These are phyloP conservation scores for Crypturellus undulatus DNA, from an alignment of 2,113 vertebrate species.

Conservation along the genomic window DNA sequence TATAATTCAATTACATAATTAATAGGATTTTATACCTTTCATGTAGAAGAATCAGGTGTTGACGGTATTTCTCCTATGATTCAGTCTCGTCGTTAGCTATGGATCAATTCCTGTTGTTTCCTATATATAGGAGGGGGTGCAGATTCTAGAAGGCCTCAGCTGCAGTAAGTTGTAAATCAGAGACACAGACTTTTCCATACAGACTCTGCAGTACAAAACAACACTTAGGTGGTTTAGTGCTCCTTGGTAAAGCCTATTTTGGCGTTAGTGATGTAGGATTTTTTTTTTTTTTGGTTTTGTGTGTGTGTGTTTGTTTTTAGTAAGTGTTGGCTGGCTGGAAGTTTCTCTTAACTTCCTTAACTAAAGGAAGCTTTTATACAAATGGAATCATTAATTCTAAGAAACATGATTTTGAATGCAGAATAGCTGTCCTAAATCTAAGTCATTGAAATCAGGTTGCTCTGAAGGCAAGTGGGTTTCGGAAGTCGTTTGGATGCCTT, in stretches of 20 bases:
- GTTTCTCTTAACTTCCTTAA: neutral
- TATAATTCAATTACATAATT: neutral
- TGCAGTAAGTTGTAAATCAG: neutral
- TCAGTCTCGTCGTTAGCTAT: neutral
- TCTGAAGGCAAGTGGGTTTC: neutral
- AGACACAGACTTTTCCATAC: neutral
- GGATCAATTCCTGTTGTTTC: neutral
- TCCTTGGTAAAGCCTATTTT: neutral
- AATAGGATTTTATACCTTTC: neutral
- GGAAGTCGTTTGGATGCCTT: neutral
- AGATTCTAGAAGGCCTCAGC: neutral
- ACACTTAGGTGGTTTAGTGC: neutral
- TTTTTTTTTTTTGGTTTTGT: too few species aligned
- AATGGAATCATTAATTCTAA: neutral
- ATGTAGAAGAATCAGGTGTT: neutral
- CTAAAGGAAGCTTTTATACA: too few species aligned
- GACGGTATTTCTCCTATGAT: neutral
- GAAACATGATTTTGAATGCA: neutral
- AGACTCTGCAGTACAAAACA: neutral
- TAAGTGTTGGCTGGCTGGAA: neutral
- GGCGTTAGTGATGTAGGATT: neutral
- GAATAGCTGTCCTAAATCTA: neutral
- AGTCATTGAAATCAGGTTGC: neutral
- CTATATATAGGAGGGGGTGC: neutral
- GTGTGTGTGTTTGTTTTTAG: neutral